A percentile compares a stretch with the other conserved stretches of the same genome.
Conservation (phyloP, 2,888 invertebrate species). For the Hybos culiciformis region DNA sequence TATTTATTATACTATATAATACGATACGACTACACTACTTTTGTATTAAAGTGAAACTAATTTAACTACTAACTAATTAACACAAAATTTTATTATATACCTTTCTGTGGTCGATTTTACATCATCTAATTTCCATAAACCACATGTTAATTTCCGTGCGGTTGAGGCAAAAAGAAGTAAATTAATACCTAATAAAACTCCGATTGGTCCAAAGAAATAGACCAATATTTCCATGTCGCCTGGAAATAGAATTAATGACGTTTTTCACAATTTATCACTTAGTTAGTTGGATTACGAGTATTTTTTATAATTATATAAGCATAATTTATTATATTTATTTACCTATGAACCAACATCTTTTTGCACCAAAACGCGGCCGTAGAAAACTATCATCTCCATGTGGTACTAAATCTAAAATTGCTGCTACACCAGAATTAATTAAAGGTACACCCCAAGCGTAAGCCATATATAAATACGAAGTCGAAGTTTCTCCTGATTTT, state of each 20-base stretch:
- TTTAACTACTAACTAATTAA: too few relatives aligned
- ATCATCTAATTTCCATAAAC: slow-evolving; percentile 76
- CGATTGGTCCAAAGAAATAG: slow-evolving; percentile 76
- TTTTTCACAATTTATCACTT: too few relatives aligned
- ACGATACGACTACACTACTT: neutral
- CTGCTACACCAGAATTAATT: slow-evolving; percentile 58
- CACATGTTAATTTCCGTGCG: slow-evolving; percentile 72
- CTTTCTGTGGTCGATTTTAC: slow-evolving; percentile 72
- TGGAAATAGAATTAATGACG: too few relatives aligned
- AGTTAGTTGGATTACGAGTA: too few relatives aligned
- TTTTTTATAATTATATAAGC: too few relatives aligned
- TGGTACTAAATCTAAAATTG: slow-evolving; percentile 55
- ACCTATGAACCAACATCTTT: slow-evolving; percentile 76
- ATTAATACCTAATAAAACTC: slow-evolving; percentile 62
- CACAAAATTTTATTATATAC: too few relatives aligned
- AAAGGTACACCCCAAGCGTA: slow-evolving; percentile 81
- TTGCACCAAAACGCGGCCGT: slow-evolving; percentile 64
- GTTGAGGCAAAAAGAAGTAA: slow-evolving; percentile 67
- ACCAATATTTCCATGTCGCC: slow-evolving; percentile 66
- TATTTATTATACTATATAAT: neutral
- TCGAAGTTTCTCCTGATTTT: slow-evolving; percentile 68
- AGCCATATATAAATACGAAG: slow-evolving; percentile 63
- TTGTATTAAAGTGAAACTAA: too few relatives aligned
- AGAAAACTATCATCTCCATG: slow-evolving; percentile 43
- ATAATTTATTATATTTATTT: too few relatives aligned